Evolutionary conservation across 2,888 invertebrate genomes (phyloP), one percentile per base, ranked within the genome.

Genomic region (Volucella bombylans): DNA sequence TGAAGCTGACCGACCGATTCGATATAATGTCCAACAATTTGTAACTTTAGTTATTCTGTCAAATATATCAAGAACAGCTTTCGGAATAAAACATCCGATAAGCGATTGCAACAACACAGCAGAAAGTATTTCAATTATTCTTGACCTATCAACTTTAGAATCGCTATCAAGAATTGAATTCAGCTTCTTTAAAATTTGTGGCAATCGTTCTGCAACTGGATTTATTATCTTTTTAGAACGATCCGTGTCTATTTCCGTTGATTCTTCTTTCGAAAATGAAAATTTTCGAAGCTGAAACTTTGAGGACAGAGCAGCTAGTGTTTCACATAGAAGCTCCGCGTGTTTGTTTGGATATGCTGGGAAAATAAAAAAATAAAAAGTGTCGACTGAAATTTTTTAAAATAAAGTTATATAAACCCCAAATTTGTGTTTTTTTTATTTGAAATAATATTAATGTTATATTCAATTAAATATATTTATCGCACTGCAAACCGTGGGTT

Each of bases 1-100:
- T 15, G 97, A 94, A 0, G 97, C 97, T 12, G 97, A 96, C 71
- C 98, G 93, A 0, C 96, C 97, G 55, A 98, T 95, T 86, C 97
- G 94, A 90, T 97, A 98, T 88, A 96, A 95, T 6, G 96, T 95
- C 97, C 97, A 97, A 3, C 95, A 94, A 88, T 96, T 95, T 0
- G 95, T 94, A 10, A 91, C 92, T 0, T 89, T 89, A 1, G 94
- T 90, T 9, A 94, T 93, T n/a, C 92, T 92, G 73, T 94, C 92
- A 59, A 97, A 93, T 1, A 93, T 93, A 61, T 93, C 91, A 45
- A 93, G 91, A 14, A 94, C 93, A 86, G 93, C 93, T 1, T 92
- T 91, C 10, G 95, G 94, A 92, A 96, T 95, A 57, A 94, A 94
- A 82, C 94, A 94, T 0, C 95, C 95, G 8, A 95, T 94, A 4